Evolutionary conservation across 2,113 vertebrate genomes (phyloP).

Genomic region (Spilogale gracilis): DNA sequence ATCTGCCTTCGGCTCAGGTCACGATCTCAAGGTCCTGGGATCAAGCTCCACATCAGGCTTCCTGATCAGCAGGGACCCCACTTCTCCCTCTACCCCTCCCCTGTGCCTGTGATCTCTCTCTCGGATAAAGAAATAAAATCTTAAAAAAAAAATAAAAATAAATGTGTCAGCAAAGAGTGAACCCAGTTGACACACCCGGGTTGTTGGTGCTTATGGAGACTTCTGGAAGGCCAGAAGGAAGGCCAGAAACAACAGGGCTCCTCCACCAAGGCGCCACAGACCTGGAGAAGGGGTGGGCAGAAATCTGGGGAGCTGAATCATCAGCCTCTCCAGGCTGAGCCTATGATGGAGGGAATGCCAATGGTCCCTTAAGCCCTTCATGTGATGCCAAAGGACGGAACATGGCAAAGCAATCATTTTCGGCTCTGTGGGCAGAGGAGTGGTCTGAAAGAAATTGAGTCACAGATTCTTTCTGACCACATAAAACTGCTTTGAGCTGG

Average conservation of each 20-base stretch:
- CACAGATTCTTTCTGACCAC: slow-evolving; percentile 63
- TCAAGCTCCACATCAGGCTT: too few relatives aligned
- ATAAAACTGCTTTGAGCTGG: slow-evolving; percentile 41
- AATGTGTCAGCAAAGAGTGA: background rate
- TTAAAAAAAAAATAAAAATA: too few relatives aligned
- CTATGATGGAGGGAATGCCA: background rate
- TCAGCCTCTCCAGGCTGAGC: background rate
- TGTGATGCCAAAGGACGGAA: background rate
- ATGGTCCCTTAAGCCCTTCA: background rate
- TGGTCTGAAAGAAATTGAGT: slow-evolving; percentile 44
- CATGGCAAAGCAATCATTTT: slow-evolving; percentile 20
- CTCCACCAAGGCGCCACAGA: background rate
- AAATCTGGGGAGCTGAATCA: background rate
- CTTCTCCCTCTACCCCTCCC: too few relatives aligned
- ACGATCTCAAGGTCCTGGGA: too few relatives aligned
- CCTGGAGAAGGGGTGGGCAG: background rate
- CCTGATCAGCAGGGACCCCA: too few relatives aligned
- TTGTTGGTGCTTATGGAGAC: background rate
- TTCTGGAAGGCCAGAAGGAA: background rate
- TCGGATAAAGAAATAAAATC: too few relatives aligned
- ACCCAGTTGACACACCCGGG: background rate
- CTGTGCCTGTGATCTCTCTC: too few relatives aligned
- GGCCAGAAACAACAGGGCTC: background rate
- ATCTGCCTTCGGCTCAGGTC: too few relatives aligned
- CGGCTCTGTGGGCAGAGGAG: slow-evolving; percentile 35